Percentiles rank a stretch among this genome's conserved stretches.
Conservation (phyloP, 2,888 invertebrate species). For the Plebejus argus region DNA sequence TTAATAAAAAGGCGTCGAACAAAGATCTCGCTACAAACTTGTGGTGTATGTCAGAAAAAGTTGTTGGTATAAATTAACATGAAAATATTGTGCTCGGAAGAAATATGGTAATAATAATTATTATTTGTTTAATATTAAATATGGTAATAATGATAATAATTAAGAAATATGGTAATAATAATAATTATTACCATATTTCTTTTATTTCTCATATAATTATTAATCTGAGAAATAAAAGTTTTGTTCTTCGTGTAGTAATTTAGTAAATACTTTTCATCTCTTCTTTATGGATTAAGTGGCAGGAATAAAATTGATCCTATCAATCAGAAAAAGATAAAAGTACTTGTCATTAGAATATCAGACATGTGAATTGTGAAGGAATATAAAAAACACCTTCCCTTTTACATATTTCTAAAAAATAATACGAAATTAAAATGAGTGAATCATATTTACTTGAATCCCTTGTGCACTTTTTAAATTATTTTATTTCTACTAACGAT, state of each 20-base stretch:
- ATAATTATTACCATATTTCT: too few species aligned
- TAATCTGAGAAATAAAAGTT: too few species aligned
- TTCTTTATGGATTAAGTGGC: neutral
- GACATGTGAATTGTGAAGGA: neutral
- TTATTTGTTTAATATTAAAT: too few species aligned
- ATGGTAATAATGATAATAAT: too few species aligned
- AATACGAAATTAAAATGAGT: slow-evolving; percentile 19
- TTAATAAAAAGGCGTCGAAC: slow-evolving; percentile 70
- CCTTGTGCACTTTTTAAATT: slow-evolving; percentile 66
- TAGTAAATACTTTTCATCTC: neutral
- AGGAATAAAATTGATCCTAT: neutral
- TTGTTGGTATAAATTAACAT: slow-evolving; percentile 46
- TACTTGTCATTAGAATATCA: neutral
- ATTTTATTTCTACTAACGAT: slow-evolving; percentile 57
- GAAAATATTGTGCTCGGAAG: neutral
- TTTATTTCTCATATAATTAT: too few species aligned
- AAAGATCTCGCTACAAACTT: slow-evolving; percentile 77
- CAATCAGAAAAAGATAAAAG: neutral
- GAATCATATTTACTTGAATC: slow-evolving; percentile 34
- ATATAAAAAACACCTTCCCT: neutral
- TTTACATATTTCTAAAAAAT: neutral
- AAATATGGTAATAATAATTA: neutral
- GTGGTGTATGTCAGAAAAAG: slow-evolving; percentile 83
- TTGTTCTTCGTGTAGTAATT: neutral
- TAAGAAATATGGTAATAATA: too few species aligned